Evolutionary conservation across 23 tunicate species (phyloP), one percentile per base, ranked within the genome.

Genomic region (Aplidium turbinatum): DNA sequence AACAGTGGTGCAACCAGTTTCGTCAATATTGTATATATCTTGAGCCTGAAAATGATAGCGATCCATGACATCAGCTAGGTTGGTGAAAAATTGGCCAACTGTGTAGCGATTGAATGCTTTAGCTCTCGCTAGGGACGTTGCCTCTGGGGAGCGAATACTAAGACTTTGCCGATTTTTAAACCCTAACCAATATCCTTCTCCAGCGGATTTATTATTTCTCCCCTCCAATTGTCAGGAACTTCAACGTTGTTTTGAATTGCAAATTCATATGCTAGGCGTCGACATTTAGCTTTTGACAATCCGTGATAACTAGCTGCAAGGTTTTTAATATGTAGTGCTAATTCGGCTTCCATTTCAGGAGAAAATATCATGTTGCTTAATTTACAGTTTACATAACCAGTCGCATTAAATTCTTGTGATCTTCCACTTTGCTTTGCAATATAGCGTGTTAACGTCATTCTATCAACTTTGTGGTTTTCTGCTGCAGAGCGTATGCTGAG

Each of bases 1-100:
- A 25, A 11, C 75, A 38, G 75, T 68, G 57, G 47, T 21, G 22
- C 47, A 68, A 22, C 75, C 75, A 39, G 57, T 68, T 54, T 54
- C 60, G 60, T 54, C 60, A 25, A 25, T n/a, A 54, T 54, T 54
- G 21, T 54, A 54, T 54, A 54, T n/a, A 22, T 18, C 21, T n/a
- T 54, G 42, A 24, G 70, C 40, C 42, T 31, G 70, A 28, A 62
- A 62, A 31, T 62, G 25, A 62, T 62, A 23, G 25, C 29, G 40
- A 62, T 68, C 24, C 57, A 68, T 54, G 22, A 54, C 60, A 25
- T 54, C 21, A 22, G 19, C 24, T 25, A 54, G 23, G 23, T 54
- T 54, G 60, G 19, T 54, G 21, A 54, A 54, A 54, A n/a, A 54
- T 54, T 54, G 60, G 22, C 60, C 60, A 22, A 54, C 60, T 5